These are phyloP conservation scores for Lichenostomus cassidix DNA, from an alignment of 2,113 vertebrate species.

Conservation along the genomic window DNA sequence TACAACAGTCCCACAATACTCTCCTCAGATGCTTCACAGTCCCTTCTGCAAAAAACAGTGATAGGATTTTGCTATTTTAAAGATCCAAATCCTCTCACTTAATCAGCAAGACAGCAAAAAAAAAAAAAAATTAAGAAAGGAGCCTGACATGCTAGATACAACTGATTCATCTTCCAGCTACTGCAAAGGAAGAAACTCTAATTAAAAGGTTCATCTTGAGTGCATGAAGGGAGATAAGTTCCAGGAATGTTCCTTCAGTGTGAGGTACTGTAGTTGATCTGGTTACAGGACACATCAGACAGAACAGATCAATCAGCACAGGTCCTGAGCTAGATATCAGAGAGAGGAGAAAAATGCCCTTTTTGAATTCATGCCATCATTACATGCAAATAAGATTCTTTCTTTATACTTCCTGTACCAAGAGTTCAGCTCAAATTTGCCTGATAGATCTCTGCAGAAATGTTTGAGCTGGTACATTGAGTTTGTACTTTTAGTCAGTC, in stretches of 20 bases:
- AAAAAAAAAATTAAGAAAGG: not conserved
- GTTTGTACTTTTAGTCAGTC: not conserved
- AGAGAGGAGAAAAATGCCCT: not conserved
- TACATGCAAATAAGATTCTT: not conserved
- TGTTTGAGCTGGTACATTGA: not conserved
- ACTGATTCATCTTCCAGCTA: not conserved
- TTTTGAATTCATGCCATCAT: not conserved
- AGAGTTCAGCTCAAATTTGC: not conserved
- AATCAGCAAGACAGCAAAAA: not conserved
- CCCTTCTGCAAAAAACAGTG: not conserved
- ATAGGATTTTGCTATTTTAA: not conserved
- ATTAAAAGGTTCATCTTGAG: not conserved
- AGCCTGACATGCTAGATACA: not conserved
- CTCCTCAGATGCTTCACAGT: not conserved
- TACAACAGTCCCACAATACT: not conserved
- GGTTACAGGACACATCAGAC: not conserved
- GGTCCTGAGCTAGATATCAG: not conserved
- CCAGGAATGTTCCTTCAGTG: not conserved
- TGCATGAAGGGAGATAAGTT: not conserved
- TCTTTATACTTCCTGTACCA: not conserved
- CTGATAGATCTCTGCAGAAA: not conserved
- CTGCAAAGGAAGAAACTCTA: not conserved
- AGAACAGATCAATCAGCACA: slow-evolving; percentile 9
- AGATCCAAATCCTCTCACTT: not conserved
- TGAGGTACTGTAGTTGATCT: not conserved